Percentiles rank a stretch among this genome's conserved stretches.
Conservation (phyloP, 2,797 vertebrate genomes). For the Myiothlypis coronata region DNA sequence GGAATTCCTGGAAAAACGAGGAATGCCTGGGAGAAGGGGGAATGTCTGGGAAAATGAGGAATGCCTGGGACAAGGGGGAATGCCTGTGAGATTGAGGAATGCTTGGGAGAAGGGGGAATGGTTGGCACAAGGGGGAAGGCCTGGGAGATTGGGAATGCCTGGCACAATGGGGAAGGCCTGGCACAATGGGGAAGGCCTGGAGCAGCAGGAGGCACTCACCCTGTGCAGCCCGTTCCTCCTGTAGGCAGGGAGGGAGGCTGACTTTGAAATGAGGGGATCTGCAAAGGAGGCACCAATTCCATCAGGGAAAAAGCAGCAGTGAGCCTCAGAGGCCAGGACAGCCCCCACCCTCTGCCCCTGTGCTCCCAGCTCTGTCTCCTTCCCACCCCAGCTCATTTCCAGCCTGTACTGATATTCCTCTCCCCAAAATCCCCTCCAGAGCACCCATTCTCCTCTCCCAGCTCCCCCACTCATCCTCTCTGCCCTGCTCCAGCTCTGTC, state of each 20-base stretch:
- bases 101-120: background rate
- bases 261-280: conserved; percentile 92
- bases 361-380: background rate
- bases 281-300: conserved; percentile 32
- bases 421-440: background rate
- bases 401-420: background rate
- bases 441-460: background rate
- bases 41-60: too few relatives aligned
- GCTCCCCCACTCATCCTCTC: background rate
- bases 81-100: background rate
- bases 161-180: rapidly evolving
- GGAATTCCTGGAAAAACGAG: too few relatives aligned
- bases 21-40: background rate
- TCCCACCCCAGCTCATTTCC: background rate
- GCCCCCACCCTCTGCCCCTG: background rate
- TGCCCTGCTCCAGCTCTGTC: background rate
- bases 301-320: background rate
- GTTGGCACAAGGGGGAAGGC: background rate
- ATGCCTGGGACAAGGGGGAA: background rate
- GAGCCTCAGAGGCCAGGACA: background rate
- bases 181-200: background rate
- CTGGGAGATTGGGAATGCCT: background rate
- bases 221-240: conserved; percentile 89
- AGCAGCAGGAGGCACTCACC: conserved; percentile 72
- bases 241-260: conserved; percentile 90